Conservation (phyloP, 2,113 vertebrate genomes). For the Callochromis pleurospilus region DNA sequence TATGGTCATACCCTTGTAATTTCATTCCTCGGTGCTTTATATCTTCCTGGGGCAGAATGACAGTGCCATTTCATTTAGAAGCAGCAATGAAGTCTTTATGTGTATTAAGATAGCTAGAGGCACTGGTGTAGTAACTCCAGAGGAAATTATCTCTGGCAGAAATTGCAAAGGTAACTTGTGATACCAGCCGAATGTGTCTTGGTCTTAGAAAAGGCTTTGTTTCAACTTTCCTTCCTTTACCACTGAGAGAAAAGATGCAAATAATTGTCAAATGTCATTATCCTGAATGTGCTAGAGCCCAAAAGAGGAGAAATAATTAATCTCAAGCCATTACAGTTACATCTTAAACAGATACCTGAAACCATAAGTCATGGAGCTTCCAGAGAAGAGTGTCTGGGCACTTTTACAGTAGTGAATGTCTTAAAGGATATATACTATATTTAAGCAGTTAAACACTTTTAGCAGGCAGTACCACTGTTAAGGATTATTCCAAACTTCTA, state of each 20-base stretch:
- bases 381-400: background rate
- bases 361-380: background rate
- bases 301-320: background rate
- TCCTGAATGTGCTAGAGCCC: background rate
- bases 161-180: background rate
- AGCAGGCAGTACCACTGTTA: background rate
- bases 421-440: background rate
- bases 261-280: background rate
- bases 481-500: background rate
- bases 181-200: background rate
- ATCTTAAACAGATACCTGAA: background rate
- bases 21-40: conserved; percentile 18
- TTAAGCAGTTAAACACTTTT: background rate
- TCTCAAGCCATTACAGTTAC: background rate
- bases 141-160: conserved; percentile 45
- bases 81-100: conserved; percentile 40
- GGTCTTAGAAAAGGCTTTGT: background rate
- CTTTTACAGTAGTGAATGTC: background rate
- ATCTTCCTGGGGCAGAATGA: conserved; percentile 32
- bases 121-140: conserved; percentile 32
- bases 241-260: background rate
- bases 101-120: conserved; percentile 37
- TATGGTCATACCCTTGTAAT: conserved; percentile 40
- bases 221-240: background rate
- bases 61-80: conserved; percentile 49